Evolutionary conservation across 2,113 vertebrate genomes (phyloP), one percentile per base, ranked within the genome.

Genomic region (Lepus timidus): DNA sequence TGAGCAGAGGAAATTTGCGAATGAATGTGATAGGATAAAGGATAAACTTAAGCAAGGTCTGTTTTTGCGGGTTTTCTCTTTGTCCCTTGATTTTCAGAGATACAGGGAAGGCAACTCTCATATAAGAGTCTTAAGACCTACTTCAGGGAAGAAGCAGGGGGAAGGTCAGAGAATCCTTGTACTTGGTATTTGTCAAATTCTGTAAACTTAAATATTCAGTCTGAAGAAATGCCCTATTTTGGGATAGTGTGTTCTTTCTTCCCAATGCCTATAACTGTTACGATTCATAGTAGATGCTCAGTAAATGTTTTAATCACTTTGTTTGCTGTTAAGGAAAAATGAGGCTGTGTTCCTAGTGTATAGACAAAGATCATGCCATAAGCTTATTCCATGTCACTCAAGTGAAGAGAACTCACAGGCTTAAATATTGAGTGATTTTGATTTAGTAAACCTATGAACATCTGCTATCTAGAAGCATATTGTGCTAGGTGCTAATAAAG

Each of bases 201-300:
- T 8, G 55, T 80, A 16, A 81, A 27, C 52, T 80, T 61, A 61
- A 68, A 70, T 68, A 8, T 44, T 88, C 31, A 52, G 44, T 80
- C n/a, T 44, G 33, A 25, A 36, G 71, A 71, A 13, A 68, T 80
- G 51, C 13, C 22, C 6, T 68, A 81, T 61, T 81, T 80, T 88
- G 61, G 52, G 27, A 19, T 3, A 12, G 1, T 71, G 0, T 76
- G 62, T 75, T 52, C 25, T 49, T 33, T 84, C 49, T 93, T 95
- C 36, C 31, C 20, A 91, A 88, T 93, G 58, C 71, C 65, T 19
- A 51, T 75, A 88, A 93, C 17, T 85, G 36, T 11, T 84, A 2
- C 81, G 39, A 80, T 44, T 96, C 55, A 58, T 88, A 96, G 25
- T 70, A 91, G 62, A 70, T 91, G 75, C 19, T 95, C 78, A 80